These are phyloP conservation scores for Pyrocoelia pectoralis DNA, from an alignment of 2,888 invertebrate genomes.

Conservation along the genomic window DNA sequence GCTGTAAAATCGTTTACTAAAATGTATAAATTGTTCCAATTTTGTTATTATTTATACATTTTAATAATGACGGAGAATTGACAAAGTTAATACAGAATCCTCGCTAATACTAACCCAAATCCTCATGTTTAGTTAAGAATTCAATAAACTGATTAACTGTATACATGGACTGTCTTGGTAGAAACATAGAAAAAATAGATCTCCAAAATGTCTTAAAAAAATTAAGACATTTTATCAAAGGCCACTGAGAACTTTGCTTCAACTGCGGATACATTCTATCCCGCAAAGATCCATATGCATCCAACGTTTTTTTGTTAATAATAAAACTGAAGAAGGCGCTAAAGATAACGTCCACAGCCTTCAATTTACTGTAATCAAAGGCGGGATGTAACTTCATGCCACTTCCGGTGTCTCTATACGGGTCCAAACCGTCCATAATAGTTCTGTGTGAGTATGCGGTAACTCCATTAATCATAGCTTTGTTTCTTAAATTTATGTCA, in stretches of 20 bases:
- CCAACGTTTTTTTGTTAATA: constrained; percentile 66
- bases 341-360: constrained; percentile 46
- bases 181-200: constrained; percentile 63
- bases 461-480: constrained; percentile 63
- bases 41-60: no score
- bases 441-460: constrained; percentile 48
- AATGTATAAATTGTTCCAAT: no score
- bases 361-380: constrained; percentile 35
- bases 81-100: no score
- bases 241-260: constrained; percentile 64
- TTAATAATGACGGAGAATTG: no score
- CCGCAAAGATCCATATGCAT: constrained; percentile 65
- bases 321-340: constrained; percentile 46
- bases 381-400: constrained; percentile 12
- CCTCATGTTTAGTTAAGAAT: constrained; percentile 34
- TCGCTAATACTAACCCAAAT: background rate
- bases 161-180: constrained; percentile 53
- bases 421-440: constrained; percentile 37
- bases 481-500: constrained; percentile 67
- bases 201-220: constrained; percentile 69
- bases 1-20: no score
- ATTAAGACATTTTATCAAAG: constrained; percentile 62
- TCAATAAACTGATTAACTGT: constrained; percentile 47
- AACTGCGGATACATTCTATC: constrained; percentile 60
- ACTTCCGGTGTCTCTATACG: background rate